Conservation (phyloP, 1,140 invertebrate species). For the Nixonia krombeini region DNA sequence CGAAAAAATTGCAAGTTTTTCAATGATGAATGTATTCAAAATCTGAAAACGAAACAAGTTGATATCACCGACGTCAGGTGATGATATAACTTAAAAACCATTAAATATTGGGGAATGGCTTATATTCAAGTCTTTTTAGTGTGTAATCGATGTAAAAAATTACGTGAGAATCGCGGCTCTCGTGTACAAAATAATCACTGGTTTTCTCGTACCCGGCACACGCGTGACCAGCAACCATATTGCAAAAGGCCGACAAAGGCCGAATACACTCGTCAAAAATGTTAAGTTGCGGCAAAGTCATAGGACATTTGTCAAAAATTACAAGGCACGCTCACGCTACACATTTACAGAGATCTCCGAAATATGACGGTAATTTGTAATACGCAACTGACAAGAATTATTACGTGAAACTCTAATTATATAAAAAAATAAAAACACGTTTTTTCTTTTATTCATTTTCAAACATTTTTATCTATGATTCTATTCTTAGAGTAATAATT, state of each 20-base stretch:
- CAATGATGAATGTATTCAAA: too few relatives aligned
- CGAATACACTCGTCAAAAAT: constrained; percentile 43
- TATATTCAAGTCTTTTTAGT: too few relatives aligned
- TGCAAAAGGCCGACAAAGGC: constrained; percentile 54
- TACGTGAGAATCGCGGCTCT: too few relatives aligned
- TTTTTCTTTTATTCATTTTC: neutral
- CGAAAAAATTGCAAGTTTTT: too few relatives aligned
- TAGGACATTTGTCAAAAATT: constrained; percentile 47
- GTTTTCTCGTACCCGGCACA: constrained; percentile 5
- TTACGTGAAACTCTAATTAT: neutral
- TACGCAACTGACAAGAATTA: too few relatives aligned
- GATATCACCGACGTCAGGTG: too few relatives aligned
- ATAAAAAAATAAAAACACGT: neutral
- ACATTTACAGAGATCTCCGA: constrained; percentile 20
- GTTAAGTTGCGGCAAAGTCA: constrained; percentile 50
- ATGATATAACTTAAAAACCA: too few relatives aligned
- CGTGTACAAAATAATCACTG: too few relatives aligned
- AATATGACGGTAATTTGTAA: constrained; percentile 37
- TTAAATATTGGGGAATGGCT: too few relatives aligned
- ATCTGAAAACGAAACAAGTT: too few relatives aligned
- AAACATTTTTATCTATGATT: neutral
- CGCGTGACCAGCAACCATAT: constrained; percentile 52
- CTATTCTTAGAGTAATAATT: neutral
- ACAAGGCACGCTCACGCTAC: constrained; percentile 35
- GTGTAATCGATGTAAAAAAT: too few relatives aligned